A percentile compares a stretch with the other conserved stretches of the same genome.
Evolutionary conservation across 2,797 vertebrate genomes (phyloP).

Genomic region (Mus minutoides): DNA sequence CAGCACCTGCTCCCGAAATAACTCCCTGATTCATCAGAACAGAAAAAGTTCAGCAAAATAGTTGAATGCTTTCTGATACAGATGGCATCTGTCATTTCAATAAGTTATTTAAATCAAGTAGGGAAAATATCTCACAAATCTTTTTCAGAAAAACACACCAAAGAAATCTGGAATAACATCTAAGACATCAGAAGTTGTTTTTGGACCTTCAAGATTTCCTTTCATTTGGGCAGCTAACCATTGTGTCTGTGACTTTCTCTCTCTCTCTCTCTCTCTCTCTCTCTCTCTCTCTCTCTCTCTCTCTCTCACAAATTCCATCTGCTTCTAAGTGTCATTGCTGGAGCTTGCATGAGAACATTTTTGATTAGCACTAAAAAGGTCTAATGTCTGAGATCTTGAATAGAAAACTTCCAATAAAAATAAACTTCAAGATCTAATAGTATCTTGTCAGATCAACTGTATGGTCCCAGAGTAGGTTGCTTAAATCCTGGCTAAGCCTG

Average conservation of each 20-base stretch:
- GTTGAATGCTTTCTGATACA: constrained; percentile 70
- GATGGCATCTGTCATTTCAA: constrained; percentile 79
- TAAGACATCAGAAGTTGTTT: constrained; percentile 75
- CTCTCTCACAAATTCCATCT: constrained; percentile 47
- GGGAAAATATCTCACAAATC: constrained; percentile 75
- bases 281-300: background rate
- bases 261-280: background rate
- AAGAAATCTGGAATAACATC: constrained; percentile 75
- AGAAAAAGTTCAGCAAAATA: constrained; percentile 72
- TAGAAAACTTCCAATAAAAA: constrained; percentile 86
- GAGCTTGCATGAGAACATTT: constrained; percentile 80
- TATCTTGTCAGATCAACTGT: constrained; percentile 84
- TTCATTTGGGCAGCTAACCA: constrained; percentile 72
- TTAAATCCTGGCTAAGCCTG: constrained; percentile 85
- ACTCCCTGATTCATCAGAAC: constrained; percentile 68
- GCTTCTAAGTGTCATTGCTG: constrained; percentile 77
- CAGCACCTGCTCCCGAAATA: constrained; percentile 67
- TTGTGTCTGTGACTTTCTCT: background rate
- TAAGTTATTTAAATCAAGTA: constrained; percentile 76
- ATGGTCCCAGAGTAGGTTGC: constrained; percentile 86
- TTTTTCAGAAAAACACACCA: constrained; percentile 76
- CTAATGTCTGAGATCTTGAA: constrained; percentile 83
- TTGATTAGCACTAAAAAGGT: constrained; percentile 85
- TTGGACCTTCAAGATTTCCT: constrained; percentile 73
- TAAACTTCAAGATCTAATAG: constrained; percentile 87